Evolutionary conservation across 2,113 vertebrate genomes (phyloP), one percentile per base, ranked within the genome.

Genomic region (Microtus montanus): DNA sequence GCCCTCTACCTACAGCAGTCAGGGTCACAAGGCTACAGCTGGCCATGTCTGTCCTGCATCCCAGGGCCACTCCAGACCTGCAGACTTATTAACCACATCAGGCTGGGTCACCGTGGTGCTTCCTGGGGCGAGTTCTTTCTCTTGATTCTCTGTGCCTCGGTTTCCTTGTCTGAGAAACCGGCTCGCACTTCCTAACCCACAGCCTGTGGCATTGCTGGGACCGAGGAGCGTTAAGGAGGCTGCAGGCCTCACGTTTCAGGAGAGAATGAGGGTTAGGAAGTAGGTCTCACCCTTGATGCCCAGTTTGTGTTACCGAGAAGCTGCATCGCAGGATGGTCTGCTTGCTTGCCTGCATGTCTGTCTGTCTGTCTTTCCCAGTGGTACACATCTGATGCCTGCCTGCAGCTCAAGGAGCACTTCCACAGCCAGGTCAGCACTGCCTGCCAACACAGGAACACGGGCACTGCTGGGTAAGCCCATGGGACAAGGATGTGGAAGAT

Each of bases 331-430:
- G 83, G 61, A 49, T 30, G 1, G 79, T 33, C 35, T 30, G 66
- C 35, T 24, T 8, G 0, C 28, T 52, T 41, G 54, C 38, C 30
- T 14, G 0, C 24, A 63, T 71, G 70, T 73, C 71, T 71, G 71
- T 52, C 47, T 47, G 83, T 87, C 74, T 94, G 80, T 96, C 83
- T 96, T 0, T 96, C 96, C 84, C 97, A 99, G 99, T 99, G 98
- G 96, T 99, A 99, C 96, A 99, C 98, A 0, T 98, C 99, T 0
- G 98, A 98, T 30, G 99, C 99, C 89, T 99, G 98, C 90, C 96
- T 99, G 64, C 98, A 99, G 95, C 97, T 98, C 80, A 99, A 98
- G 96, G 98, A 98, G 7, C 98, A 99, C 92, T 99, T 99, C 98
- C 98, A 99, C 1, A 2, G 77, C 4, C 97, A 98, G 96, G 98